Conservation (phyloP, 2,888 invertebrate species). For the Venusia cambrica region DNA sequence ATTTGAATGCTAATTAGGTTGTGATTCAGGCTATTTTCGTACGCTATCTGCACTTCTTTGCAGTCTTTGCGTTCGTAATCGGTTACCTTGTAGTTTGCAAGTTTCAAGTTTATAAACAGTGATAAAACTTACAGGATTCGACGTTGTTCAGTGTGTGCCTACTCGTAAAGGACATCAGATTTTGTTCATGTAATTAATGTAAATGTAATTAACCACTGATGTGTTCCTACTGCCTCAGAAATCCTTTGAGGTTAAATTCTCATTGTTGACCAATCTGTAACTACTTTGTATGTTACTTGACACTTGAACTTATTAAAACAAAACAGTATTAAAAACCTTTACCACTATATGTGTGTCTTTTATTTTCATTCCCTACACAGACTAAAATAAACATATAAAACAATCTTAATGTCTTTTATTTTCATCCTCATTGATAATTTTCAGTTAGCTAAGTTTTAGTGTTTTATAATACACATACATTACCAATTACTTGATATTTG, state of each 20-base stretch:
- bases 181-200: slow-evolving; percentile 70
- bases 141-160: slow-evolving; percentile 70
- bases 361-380: slow-evolving; percentile 3
- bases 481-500: slow-evolving; percentile 12
- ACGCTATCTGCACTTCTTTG: slow-evolving; percentile 15
- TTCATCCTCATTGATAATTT: slow-evolving; percentile 8
- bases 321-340: background rate
- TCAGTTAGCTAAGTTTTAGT: background rate
- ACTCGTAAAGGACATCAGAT: slow-evolving; percentile 72
- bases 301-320: too few species aligned
- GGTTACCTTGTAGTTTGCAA: slow-evolving; percentile 24
- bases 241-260: too few species aligned
- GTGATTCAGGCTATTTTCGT: slow-evolving; percentile 24
- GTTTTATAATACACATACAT: background rate
- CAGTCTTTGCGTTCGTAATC: slow-evolving; percentile 4
- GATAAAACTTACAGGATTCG: slow-evolving; percentile 59
- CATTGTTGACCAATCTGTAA: too few species aligned
- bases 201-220: too few species aligned
- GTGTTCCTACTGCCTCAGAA: too few species aligned
- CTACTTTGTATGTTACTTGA: too few species aligned
- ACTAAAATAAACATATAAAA: slow-evolving; percentile 4
- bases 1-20: slow-evolving; percentile 27
- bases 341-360: slow-evolving; percentile 8
- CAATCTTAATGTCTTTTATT: slow-evolving; percentile 22
- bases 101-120: slow-evolving; percentile 29